Evolutionary conservation across 2,888 invertebrate genomes (phyloP).

Genomic region (Harpalus rubripes): DNA sequence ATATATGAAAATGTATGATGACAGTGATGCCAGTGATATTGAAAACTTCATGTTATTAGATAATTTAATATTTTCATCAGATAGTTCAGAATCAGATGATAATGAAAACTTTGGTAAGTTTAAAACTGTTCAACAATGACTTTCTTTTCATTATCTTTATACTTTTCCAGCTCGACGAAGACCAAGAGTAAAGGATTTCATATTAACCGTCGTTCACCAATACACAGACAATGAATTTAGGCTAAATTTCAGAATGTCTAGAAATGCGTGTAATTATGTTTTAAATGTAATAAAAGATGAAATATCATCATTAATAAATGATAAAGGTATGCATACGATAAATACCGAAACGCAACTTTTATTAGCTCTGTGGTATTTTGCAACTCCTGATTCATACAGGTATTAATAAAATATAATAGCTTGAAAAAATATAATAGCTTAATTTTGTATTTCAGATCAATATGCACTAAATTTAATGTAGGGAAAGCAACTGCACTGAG

Average conservation of each 20-base stretch:
- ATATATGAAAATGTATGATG: too few relatives aligned
- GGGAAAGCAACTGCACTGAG: constrained; percentile 51
- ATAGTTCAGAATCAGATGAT: too few relatives aligned
- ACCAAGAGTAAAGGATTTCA: not conserved
- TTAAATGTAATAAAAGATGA: not conserved
- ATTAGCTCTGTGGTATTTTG: constrained; percentile 32
- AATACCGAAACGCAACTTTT: constrained; percentile 4
- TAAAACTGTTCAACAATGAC: too few relatives aligned
- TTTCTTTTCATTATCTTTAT: too few relatives aligned
- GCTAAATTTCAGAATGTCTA: constrained; percentile 1
- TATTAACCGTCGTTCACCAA: not conserved
- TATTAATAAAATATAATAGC: constrained; percentile 12
- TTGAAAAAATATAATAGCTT: constrained; percentile 4
- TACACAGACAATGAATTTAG: constrained; percentile 5
- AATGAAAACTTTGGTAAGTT: too few relatives aligned
- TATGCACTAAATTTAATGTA: constrained; percentile 37
- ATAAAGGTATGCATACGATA: constrained; percentile 10
- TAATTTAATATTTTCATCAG: too few relatives aligned
- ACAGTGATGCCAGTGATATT: too few relatives aligned
- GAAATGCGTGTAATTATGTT: not conserved
- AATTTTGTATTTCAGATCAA: constrained; percentile 31
- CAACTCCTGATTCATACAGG: constrained; percentile 25
- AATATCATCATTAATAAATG: constrained; percentile 13
- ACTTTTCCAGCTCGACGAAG: too few relatives aligned
- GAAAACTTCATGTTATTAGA: too few relatives aligned